Conservation (phyloP, 2,797 vertebrate genomes). For the Pelochelys cantorii region DNA sequence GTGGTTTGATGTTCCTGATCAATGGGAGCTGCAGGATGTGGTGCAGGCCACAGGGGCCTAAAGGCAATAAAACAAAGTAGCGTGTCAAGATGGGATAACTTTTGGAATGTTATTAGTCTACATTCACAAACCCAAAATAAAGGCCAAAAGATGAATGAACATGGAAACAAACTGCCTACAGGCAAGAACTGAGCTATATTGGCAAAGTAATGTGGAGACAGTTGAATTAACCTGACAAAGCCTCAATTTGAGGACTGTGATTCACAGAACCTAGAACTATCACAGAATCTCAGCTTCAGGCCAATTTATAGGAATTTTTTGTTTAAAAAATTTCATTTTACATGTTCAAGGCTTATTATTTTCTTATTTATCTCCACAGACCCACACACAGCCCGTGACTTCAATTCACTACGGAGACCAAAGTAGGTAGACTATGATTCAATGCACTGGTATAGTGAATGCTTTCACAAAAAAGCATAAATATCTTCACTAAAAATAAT, state of each 20-base stretch:
- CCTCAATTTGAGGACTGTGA: background rate
- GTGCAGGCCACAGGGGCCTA: background rate
- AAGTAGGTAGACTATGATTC: background rate
- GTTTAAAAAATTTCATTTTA: background rate
- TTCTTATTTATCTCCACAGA: background rate
- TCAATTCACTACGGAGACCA: background rate
- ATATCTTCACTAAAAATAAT: background rate
- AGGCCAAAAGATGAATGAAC: background rate
- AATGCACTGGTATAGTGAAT: background rate
- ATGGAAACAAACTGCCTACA: slow-evolving; percentile 32
- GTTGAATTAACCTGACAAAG: background rate
- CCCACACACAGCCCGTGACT: background rate
- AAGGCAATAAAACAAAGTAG: slow-evolving; percentile 54
- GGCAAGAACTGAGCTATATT: slow-evolving; percentile 3
- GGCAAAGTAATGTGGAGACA: background rate
- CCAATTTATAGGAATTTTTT: background rate
- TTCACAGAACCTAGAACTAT: background rate
- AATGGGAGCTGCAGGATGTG: too few species aligned
- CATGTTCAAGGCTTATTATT: background rate
- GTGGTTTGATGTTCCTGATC: too few species aligned
- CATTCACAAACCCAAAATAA: slow-evolving; percentile 41
- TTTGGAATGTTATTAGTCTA: slow-evolving; percentile 16
- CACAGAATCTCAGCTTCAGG: background rate
- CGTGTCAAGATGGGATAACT: slow-evolving; percentile 6
- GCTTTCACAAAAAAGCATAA: background rate